Evolutionary conservation across 1,140 invertebrate genomes (phyloP).

Genomic region (Portunus trituberculatus): DNA sequence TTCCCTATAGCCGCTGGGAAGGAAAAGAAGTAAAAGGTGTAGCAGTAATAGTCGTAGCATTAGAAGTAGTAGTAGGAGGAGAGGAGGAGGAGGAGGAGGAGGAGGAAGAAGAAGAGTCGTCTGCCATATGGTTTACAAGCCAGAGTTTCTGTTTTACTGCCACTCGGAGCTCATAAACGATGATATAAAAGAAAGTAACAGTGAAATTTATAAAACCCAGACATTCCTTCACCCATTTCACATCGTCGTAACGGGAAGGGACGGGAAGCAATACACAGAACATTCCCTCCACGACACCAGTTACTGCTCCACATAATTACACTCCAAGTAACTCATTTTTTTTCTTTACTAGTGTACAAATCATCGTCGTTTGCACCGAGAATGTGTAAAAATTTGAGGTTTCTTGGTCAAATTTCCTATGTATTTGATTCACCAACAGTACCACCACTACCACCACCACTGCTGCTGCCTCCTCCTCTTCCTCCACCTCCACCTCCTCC

Average conservation of each 20-base stretch:
- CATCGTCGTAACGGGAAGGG: too few species aligned
- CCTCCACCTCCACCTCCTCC: background rate
- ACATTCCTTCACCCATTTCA: background rate
- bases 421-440: background rate
- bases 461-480: background rate
- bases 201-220: background rate
- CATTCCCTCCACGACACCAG: too few species aligned
- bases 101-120: background rate
- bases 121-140: conserved; percentile 8
- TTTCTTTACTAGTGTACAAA: background rate
- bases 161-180: background rate
- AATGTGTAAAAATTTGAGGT: background rate
- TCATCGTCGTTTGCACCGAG: background rate
- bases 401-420: background rate
- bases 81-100: background rate
- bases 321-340: background rate
- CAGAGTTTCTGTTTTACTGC: background rate
- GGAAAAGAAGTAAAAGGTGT: background rate
- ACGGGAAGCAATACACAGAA: too few species aligned
- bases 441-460: background rate
- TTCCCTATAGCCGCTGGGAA: background rate
- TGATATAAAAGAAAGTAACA: background rate
- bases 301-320: background rate
- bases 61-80: background rate
- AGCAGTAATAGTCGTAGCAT: too few species aligned